Percentiles rank a stretch among this genome's conserved stretches.
Evolutionary conservation across 2,888 invertebrate genomes (phyloP).

Genomic region (Alloplasta piceator): DNA sequence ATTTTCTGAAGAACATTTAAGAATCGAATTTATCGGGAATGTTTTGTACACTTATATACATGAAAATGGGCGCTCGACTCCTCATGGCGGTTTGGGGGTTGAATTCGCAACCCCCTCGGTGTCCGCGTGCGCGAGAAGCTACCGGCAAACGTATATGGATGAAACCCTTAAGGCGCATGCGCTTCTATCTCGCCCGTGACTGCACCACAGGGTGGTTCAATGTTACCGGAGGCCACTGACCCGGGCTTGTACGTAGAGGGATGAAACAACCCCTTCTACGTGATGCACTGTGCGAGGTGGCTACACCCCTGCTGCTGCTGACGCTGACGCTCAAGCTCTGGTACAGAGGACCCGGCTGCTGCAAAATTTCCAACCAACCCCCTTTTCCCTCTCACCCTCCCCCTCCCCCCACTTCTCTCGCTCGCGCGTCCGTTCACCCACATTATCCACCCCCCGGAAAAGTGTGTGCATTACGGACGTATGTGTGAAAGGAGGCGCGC

Average conservation of each 20-base stretch:
- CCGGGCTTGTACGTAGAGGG: constrained; percentile 71
- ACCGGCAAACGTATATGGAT: constrained; percentile 18
- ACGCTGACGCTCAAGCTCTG: constrained; percentile 55
- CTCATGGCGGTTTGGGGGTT: constrained; percentile 67
- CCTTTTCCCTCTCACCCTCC: constrained; percentile 65
- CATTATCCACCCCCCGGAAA: constrained; percentile 54
- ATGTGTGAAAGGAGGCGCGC: constrained; percentile 1
- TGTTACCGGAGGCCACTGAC: constrained; percentile 83
- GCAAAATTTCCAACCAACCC: constrained; percentile 60
- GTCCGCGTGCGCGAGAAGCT: constrained; percentile 57
- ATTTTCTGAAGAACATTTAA: no score
- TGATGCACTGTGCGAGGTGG: constrained; percentile 79
- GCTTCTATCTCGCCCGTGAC: constrained; percentile 80
- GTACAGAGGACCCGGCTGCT: constrained; percentile 66
- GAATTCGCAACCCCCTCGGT: constrained; percentile 36
- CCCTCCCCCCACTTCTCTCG: no score
- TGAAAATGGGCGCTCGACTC: constrained; percentile 56
- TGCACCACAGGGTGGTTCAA: constrained; percentile 83
- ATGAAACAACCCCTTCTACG: constrained; percentile 75
- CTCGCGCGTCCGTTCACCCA: constrained; percentile 40
- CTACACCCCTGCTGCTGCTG: constrained; percentile 78
- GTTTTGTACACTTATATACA: neutral
- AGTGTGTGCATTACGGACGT: constrained; percentile 1
- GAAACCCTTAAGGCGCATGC: constrained; percentile 73
- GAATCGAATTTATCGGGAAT: no score